These are phyloP conservation scores for Varecia variegata DNA, from an alignment of 2,797 vertebrate species.

Conservation along the genomic window DNA sequence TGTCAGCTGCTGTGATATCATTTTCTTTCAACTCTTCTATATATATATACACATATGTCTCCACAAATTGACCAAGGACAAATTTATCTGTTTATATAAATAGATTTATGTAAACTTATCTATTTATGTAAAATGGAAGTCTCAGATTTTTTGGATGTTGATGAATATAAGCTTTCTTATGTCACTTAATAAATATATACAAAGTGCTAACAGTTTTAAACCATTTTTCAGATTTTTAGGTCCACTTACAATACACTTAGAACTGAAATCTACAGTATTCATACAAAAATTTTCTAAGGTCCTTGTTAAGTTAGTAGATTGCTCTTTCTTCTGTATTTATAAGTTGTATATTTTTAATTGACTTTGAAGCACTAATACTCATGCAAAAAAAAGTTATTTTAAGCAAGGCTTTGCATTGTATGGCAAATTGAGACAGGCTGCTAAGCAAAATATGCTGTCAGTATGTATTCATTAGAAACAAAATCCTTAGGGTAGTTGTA, in stretches of 20 bases:
- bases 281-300: not conserved
- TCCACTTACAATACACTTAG: not conserved
- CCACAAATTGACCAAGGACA: not conserved
- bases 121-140: not conserved
- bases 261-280: not conserved
- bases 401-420: not conserved
- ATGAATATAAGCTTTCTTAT: not conserved
- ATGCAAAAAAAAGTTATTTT: constrained; percentile 17
- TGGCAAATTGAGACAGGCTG: not conserved
- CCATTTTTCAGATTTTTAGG: not conserved
- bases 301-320: not conserved
- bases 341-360: constrained; percentile 16
- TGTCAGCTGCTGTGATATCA: not conserved
- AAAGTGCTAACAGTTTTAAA: not conserved
- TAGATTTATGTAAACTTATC: not conserved
- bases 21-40: too few species aligned
- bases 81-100: not conserved
- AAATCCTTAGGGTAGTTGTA: not conserved
- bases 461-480: not conserved
- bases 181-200: not conserved
- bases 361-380: not conserved
- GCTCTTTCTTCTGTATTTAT: not conserved
- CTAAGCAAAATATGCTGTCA: not conserved
- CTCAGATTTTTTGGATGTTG: not conserved
- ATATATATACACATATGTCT: fast-evolving